Base-by-base conservation (phyloP, 2,797 vertebrate genomes). In the Allobates femoralis region DNA sequence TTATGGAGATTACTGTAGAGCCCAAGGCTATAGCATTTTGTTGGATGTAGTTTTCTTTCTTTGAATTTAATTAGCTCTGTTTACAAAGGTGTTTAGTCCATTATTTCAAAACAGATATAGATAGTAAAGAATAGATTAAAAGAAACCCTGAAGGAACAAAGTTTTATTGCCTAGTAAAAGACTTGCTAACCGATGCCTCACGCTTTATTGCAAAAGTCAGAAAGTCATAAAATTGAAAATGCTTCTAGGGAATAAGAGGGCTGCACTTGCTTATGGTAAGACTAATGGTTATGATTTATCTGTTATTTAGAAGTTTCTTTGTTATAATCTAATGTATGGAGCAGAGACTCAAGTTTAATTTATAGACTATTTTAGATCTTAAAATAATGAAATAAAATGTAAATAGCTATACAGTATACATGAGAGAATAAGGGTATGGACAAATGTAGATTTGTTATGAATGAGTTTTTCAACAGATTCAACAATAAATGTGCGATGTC, bases 51-150 rank as follows among this genome's bases (percentile, higher is more conserved):
- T 62, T 77, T 67, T 71, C 53, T 74, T 41, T 41, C 76, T 58
- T 73, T 80, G 53, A 60, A 7, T 86, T 60, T 73, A 71, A 87
- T 83, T 67, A 71, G 32, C 46, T 51, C 4, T 75, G 56, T 74
- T 84, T 79, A 84, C 67, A 37, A n/a, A 66, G 41, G 56, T 80
- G 76, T 87, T 86, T 62, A 85, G 83, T 55, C 81, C 66, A 46
- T n/a, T 21, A 6, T 56, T 88, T 90, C 85, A 84, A 88, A 89
- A 81, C 60, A 88, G 81, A 78, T 67, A 71, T 79, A 77, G 83
- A 67, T 41, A 87, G 76, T 84, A 87, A 80, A 71, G 53, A 75
- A 66, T 79, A 88, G 58, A 86, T 23, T 78, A 85, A 89, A 86
- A 64, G 8, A 79, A 71, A 71, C 81, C 86, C 88, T 86, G 85